A percentile compares a stretch with the other conserved stretches of the same genome.
These are phyloP conservation scores for Sternarchorhynchus goeldii DNA, from an alignment of 2,797 vertebrate species.

Conservation along the genomic window DNA sequence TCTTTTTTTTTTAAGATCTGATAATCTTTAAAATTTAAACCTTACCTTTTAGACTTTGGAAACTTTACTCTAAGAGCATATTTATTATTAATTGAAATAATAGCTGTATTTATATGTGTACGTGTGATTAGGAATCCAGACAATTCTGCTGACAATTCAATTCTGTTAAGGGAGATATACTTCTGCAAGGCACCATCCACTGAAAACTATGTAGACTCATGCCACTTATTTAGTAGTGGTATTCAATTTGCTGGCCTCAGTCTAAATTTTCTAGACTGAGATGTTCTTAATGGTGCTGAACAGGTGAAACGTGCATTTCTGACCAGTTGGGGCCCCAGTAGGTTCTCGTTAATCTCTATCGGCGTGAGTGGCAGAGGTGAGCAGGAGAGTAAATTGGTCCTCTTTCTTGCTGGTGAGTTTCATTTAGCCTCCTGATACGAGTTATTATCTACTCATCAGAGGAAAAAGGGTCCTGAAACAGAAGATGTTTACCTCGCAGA, in stretches of 20 bases:
- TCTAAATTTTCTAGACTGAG: no score
- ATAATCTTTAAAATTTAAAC: no score
- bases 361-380: slow-evolving; percentile 68
- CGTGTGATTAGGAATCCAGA: neutral
- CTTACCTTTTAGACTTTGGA: no score
- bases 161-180: slow-evolving; percentile 3
- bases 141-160: slow-evolving; percentile 29
- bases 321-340: slow-evolving; percentile 65
- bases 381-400: slow-evolving; percentile 76
- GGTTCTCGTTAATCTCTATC: slow-evolving; percentile 80
- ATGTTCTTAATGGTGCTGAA: slow-evolving; percentile 7
- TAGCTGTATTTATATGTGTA: neutral
- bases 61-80: no score
- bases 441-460: slow-evolving; percentile 78
- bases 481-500: slow-evolving; percentile 79
- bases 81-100: neutral
- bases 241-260: no score
- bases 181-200: no score
- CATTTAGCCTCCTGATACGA: slow-evolving; percentile 77
- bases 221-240: no score
- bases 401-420: slow-evolving; percentile 71
- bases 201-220: no score
- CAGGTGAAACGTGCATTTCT: slow-evolving; percentile 42
- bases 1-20: no score
- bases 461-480: slow-evolving; percentile 70